These are phyloP conservation scores for Lepus timidus DNA, from an alignment of 2,113 vertebrate species.

Conservation along the genomic window DNA sequence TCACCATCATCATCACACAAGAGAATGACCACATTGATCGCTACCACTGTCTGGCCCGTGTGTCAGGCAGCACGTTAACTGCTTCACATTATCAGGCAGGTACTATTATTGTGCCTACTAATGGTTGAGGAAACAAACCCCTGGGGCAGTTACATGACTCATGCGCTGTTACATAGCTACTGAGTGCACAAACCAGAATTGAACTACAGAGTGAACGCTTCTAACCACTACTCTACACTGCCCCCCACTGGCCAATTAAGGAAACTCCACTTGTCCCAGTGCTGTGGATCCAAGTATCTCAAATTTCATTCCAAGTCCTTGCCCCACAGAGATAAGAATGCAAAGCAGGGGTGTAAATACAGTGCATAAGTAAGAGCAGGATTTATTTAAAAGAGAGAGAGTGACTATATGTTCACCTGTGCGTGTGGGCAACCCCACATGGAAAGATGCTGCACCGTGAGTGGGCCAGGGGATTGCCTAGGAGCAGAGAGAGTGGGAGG, in stretches of 20 bases:
- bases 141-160: not conserved
- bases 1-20: not conserved
- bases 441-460: too few species aligned
- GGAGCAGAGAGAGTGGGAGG: too few species aligned
- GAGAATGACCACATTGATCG: not conserved
- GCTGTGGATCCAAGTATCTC: too few species aligned
- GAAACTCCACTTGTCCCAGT: not conserved
- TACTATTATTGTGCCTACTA: not conserved
- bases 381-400: too few species aligned
- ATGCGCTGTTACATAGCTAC: not conserved
- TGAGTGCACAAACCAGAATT: not conserved
- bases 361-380: too few species aligned
- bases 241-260: not conserved
- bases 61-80: not conserved
- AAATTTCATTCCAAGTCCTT: too few species aligned
- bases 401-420: too few species aligned
- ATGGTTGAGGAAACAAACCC: not conserved
- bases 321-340: too few species aligned
- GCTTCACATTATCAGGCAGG: not conserved
- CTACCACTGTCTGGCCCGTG: not conserved
- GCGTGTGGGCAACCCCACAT: too few species aligned
- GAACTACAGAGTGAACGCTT: not conserved
- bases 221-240: not conserved
- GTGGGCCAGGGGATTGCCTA: too few species aligned
- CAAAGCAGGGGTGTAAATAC: too few species aligned